A percentile compares a stretch with the other conserved stretches of the same genome.
Conservation (phyloP, 2,797 vertebrate genomes). For the Neoniphon sammara region DNA sequence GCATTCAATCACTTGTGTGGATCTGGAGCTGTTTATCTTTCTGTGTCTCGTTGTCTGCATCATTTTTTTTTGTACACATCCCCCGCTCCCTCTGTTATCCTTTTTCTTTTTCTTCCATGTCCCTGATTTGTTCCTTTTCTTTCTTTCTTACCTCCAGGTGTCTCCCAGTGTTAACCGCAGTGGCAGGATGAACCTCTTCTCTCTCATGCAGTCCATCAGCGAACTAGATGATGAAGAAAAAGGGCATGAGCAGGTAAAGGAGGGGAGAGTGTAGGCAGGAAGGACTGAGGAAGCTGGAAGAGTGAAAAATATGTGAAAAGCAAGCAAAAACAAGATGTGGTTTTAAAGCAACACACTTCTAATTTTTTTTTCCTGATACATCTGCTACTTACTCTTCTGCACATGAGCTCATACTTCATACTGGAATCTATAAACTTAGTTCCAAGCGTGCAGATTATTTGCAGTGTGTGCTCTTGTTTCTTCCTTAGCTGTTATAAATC, state of each 20-base stretch:
- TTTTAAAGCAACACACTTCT: not conserved
- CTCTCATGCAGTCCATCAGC: constrained; percentile 94
- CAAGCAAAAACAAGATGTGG: not conserved
- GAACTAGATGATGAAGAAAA: constrained; percentile 83
- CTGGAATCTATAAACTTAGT: no score
- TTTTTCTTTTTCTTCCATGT: not conserved
- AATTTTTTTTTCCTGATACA: not conserved
- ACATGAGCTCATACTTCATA: not conserved
- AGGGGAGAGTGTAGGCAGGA: not conserved
- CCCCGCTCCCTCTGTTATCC: not conserved
- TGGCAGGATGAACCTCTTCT: constrained; percentile 91
- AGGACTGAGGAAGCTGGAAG: not conserved
- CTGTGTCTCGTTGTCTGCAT: not conserved
- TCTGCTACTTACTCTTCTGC: no score
- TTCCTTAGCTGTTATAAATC: no score
- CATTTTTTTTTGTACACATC: not conserved
- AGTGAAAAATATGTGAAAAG: not conserved
- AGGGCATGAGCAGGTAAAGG: constrained; percentile 72
- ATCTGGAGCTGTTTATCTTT: not conserved
- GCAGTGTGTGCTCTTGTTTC: no score
- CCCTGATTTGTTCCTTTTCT: not conserved
- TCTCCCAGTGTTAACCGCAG: constrained; percentile 78
- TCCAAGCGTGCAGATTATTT: no score
- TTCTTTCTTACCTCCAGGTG: constrained; percentile 54
- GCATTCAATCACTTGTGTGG: not conserved